Conservation (phyloP, 1,140 invertebrate species). For the Zeugodacus cucurbitae region DNA sequence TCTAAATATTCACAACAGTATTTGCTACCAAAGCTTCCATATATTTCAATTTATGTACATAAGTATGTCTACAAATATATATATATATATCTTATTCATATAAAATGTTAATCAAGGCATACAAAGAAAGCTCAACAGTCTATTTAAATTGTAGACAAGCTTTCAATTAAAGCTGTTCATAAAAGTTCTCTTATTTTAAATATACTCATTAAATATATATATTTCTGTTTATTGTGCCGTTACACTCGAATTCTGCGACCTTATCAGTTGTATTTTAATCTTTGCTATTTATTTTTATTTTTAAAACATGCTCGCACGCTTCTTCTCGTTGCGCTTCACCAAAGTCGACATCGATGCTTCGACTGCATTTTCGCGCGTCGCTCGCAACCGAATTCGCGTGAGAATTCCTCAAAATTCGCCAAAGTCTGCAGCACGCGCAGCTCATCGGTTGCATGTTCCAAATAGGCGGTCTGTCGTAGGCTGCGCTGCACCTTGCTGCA, state of each 20-base stretch:
- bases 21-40: no score
- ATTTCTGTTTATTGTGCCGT: background rate
- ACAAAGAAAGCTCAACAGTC: background rate
- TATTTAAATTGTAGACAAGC: background rate
- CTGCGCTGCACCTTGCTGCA: slow-evolving; percentile 87
- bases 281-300: background rate
- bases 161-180: background rate
- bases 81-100: background rate
- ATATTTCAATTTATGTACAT: background rate
- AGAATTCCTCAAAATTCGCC: slow-evolving; percentile 85
- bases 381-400: slow-evolving; percentile 78
- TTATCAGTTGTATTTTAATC: background rate
- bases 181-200: background rate
- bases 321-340: slow-evolving; percentile 69
- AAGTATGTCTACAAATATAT: background rate
- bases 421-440: slow-evolving; percentile 82
- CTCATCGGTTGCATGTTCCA: slow-evolving; percentile 85
- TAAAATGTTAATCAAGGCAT: background rate
- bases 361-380: slow-evolving; percentile 84
- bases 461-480: slow-evolving; percentile 77
- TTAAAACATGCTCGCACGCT: background rate
- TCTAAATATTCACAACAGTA: no score
- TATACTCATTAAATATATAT: background rate
- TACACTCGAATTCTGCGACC: background rate
- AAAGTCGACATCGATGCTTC: slow-evolving; percentile 83